Percentiles rank a stretch among this genome's conserved stretches.
Conservation (phyloP, 1,140 invertebrate genomes). For the Tetragonula clypearis region DNA sequence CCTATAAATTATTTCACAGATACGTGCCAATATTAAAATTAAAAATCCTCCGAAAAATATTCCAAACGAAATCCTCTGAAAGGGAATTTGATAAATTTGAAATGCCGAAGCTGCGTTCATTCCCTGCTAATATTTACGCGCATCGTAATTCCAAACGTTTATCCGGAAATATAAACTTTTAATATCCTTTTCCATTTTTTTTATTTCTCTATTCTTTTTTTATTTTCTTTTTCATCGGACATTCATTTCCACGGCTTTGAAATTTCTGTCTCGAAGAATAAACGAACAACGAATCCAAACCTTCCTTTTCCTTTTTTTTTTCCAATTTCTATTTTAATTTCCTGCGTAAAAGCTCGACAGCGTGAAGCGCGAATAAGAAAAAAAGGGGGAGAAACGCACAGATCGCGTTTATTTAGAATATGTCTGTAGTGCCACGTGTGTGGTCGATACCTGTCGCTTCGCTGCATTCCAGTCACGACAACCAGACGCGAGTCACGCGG, state of each 20-base stretch:
- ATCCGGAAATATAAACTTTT: background rate
- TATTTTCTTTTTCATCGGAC: background rate
- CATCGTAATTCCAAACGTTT: background rate
- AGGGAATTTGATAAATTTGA: too few relatives aligned
- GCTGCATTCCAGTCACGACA: constrained; percentile 8
- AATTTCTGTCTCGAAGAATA: too few relatives aligned
- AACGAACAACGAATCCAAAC: too few relatives aligned
- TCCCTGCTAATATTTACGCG: background rate
- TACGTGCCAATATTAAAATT: too few relatives aligned
- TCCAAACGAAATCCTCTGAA: too few relatives aligned
- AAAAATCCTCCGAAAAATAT: too few relatives aligned
- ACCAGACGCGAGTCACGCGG: constrained; percentile 2
- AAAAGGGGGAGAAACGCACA: background rate
- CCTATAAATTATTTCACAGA: too few relatives aligned
- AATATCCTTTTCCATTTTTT: background rate
- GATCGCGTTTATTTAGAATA: constrained; percentile 8
- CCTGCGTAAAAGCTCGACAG: too few relatives aligned
- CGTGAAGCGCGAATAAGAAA: background rate
- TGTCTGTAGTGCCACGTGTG: background rate
- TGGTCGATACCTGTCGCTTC: constrained; percentile 11
- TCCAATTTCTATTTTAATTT: too few relatives aligned
- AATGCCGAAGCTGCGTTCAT: background rate
- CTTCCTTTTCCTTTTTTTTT: too few relatives aligned
- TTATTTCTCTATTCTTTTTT: too few relatives aligned
- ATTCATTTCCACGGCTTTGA: background rate